Conservation (phyloP, 2,888 invertebrate species). For the Patella depressa region DNA sequence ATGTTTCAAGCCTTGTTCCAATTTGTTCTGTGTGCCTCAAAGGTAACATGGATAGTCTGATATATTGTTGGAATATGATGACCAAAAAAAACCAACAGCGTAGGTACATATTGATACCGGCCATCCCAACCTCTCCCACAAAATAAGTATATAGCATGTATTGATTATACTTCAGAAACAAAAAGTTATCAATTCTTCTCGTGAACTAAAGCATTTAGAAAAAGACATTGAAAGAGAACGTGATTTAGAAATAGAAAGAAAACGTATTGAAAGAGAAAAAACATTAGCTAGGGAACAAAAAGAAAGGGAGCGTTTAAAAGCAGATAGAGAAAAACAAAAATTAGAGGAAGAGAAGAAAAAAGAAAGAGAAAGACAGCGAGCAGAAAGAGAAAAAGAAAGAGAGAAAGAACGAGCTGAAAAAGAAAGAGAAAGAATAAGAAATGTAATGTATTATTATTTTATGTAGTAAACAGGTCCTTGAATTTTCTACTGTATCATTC, state of each 20-base stretch:
- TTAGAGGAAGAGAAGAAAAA: constrained; percentile 38
- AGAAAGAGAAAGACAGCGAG: constrained; percentile 30
- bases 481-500: too few species aligned
- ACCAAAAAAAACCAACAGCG: too few species aligned
- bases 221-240: constrained; percentile 41
- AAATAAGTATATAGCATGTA: too few species aligned
- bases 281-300: constrained; percentile 25
- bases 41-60: too few species aligned
- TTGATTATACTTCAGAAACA: constrained; percentile 45
- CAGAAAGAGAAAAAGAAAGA: constrained; percentile 27
- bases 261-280: constrained; percentile 36
- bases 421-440: constrained; percentile 9
- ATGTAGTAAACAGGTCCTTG: constrained; percentile 28
- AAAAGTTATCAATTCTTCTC: constrained; percentile 52
- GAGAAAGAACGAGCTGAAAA: constrained; percentile 17
- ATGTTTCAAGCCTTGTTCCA: too few species aligned
- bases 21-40: too few species aligned
- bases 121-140: too few species aligned
- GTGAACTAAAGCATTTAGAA: constrained; percentile 49
- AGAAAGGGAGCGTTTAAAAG: constrained; percentile 33
- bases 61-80: too few species aligned
- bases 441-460: background rate
- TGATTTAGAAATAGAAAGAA: constrained; percentile 40
- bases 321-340: constrained; percentile 37
- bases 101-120: too few species aligned